Evolutionary conservation across 2,113 vertebrate species (phyloP), one percentile per base, ranked within the genome.

Genomic region (Rhineura floridana): DNA sequence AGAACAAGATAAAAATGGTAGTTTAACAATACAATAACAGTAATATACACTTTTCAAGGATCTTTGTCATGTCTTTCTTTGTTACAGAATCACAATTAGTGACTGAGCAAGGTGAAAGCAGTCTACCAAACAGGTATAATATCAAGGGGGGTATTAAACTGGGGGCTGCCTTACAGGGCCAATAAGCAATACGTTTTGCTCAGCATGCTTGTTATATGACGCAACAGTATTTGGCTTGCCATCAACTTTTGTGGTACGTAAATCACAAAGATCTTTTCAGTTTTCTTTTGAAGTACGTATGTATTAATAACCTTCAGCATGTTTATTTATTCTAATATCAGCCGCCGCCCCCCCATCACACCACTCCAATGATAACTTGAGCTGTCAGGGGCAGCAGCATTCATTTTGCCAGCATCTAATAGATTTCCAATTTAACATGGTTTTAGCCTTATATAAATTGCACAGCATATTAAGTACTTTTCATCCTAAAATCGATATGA

Each of bases 401-500:
- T 91, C 87, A 13, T 91, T 93, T 90, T 89, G 77, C 79, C 62
- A 87, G 50, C 72, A 62, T 50, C 13, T 89, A 92, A 95, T 91
- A 86, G 91, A 81, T 93, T 96, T 95, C 86, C 62, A 94, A 91
- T 91, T 91, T 87, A 86, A 21, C 13, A 89, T 25, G 39, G 90
- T 84, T 94, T 94, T 93, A 72, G 21, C 81, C 28, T 90, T 42
- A 84, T 86, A 93, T 91, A 88, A 94, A 91, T 91, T 92, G 39
- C 55, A 59, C 21, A 91, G 85, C 69, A 89, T 85, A 85, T 91
- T 91, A 93, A 93, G 75, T 70, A 83, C 17, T 81, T 94, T 94
- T 88, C 76, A 93, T 90, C 70, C 86, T 36, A 91, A 95, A 96
- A 95, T 91, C 88, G 93, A 92, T 94, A 65, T 3, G 0, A 86